Base-by-base conservation (phyloP, 2,797 vertebrate species). In the Australoheros facetus region DNA sequence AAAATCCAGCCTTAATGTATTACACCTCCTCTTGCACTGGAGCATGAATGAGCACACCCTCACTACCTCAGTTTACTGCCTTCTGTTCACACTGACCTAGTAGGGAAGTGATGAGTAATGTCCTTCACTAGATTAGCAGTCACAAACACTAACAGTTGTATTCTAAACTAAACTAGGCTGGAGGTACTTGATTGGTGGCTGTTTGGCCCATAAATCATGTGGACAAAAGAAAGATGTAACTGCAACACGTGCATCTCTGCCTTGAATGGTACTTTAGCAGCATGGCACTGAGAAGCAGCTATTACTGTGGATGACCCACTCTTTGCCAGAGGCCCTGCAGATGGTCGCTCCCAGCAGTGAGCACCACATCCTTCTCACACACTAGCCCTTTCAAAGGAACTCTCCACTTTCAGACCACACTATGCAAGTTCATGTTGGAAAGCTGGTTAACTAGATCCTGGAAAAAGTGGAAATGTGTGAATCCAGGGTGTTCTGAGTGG, bases 231-330 rank as follows among this genome's bases (percentile, higher is more conserved):
- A 66, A 30, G 23, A 66, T 17, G 60, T 21, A 39, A 39, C 58
- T 60, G n/a, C 34, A 60, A 60, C 58, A 2, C 11, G 32, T 39
- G 34, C 58, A 21, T 7, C 58, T 60, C 34, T 60, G 58, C 34
- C 3, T 23, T 69, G 23, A 51, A 10, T 48, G 26, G 23, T 45
- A 45, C 62, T 3, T 69, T 51, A 69, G 42, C 62, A 51, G 26
- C 26, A 69, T 69, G 62, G 26, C 26, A 51, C 23, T 69, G 62
- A 69, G 73, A 71, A 56, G 58, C 57, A 77, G 74, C 73, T 69
- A 80, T 91, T 87, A 87, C 30, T 42, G 73, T 75, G 86, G 75
- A 78, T 90, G 83, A 87, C 76, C 87, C 78, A 59, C 57, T 82
- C 71, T 71, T 62, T 0, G 37, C 85, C 69, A 5, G 28, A 59